phyloP scores from a whole-genome alignment of 2,888 invertebrate species.

The Quadroppia sp. region DNA sequence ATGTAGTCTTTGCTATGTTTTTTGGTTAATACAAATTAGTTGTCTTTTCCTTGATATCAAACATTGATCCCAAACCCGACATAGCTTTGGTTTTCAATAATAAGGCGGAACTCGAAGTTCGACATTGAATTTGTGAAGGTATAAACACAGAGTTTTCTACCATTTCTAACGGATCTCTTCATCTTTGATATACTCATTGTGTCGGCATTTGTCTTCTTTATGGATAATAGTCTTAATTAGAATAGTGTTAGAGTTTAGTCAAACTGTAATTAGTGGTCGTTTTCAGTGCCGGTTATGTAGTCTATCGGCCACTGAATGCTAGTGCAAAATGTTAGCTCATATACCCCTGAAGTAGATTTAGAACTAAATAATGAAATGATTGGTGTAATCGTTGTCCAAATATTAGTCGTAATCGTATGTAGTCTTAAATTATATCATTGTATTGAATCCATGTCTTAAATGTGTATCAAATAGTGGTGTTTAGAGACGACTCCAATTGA shows the following conservation, averaged over 20 bases:
- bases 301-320: no score
- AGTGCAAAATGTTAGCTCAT: conserved; percentile 17
- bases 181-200: conserved; percentile 21
- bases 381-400: conserved; percentile 26
- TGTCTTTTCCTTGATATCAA: conserved; percentile 38
- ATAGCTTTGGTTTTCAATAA: conserved; percentile 36
- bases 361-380: background rate
- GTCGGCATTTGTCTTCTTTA: conserved; percentile 32
- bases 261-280: background rate
- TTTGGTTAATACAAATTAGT: conserved; percentile 30
- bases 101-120: conserved; percentile 37
- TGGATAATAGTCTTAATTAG: conserved; percentile 15
- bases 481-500: conserved; percentile 6
- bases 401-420: conserved; percentile 13
- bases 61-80: conserved; percentile 11
- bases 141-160: conserved; percentile 18
- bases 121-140: conserved; percentile 36
- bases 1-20: background rate
- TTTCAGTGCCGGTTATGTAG: background rate
- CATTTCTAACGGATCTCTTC: conserved; percentile 21
- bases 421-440: background rate
- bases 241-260: background rate
- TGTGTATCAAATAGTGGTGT: background rate
- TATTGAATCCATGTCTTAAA: conserved; percentile 9
- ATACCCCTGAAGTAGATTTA: background rate